Evolutionary conservation across 2,797 vertebrate genomes (phyloP).

Genomic region (Acrocephalus scirpaceus): DNA sequence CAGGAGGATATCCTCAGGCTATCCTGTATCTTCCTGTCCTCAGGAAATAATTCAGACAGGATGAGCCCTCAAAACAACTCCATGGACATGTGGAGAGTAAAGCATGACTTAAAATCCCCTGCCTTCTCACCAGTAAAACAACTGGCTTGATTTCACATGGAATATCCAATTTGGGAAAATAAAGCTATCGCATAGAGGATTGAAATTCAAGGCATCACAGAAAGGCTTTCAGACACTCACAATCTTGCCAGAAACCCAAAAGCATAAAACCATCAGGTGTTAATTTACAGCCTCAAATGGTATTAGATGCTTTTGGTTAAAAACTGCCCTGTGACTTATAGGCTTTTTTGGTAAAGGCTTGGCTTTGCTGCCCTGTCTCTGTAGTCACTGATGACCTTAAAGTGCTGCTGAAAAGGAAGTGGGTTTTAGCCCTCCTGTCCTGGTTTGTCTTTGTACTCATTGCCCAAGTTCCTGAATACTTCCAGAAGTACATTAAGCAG

Average conservation of each 20-base stretch:
- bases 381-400: background rate
- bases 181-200: background rate
- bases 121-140: background rate
- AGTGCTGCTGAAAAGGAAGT: constrained; percentile 9
- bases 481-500: constrained; percentile 1
- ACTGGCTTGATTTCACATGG: background rate
- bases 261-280: background rate
- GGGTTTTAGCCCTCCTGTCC: background rate
- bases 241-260: background rate
- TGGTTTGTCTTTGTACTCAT: background rate
- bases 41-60: constrained; percentile 70
- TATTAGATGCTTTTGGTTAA: background rate
- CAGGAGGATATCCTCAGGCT: constrained; percentile 74
- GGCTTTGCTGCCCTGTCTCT: background rate
- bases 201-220: background rate
- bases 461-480: background rate
- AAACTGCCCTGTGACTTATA: background rate
- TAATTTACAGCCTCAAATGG: background rate
- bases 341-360: background rate
- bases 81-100: background rate
- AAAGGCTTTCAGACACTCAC: background rate
- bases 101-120: background rate
- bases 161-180: background rate
- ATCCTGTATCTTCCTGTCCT: constrained; percentile 55
- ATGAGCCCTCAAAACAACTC: constrained; percentile 58